Percentiles rank a stretch among this genome's conserved stretches.
Evolutionary conservation across 2,113 vertebrate genomes (phyloP).

Genomic region (Notechis scutatus): DNA sequence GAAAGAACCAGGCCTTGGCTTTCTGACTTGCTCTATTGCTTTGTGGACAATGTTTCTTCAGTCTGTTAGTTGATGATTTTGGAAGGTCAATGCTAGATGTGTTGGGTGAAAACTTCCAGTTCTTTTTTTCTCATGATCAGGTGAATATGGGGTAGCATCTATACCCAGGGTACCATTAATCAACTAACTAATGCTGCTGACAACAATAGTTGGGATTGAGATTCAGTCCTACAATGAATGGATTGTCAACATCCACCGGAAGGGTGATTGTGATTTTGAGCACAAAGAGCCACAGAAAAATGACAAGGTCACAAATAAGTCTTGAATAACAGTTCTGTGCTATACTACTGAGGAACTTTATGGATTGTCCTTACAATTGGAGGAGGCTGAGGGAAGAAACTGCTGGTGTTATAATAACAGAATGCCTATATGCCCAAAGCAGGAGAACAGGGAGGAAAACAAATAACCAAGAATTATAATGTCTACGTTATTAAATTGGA

Average conservation of each 20-base stretch:
- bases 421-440: not conserved
- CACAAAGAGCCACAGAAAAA: constrained; percentile 19
- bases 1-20: constrained; percentile 16
- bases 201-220: constrained; percentile 41
- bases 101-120: constrained; percentile 4
- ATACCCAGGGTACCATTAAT: constrained; percentile 28
- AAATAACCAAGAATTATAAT: not conserved
- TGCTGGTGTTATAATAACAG: not conserved
- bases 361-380: not conserved
- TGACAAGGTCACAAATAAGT: constrained; percentile 15
- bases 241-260: constrained; percentile 49
- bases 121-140: constrained; percentile 46
- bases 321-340: not conserved
- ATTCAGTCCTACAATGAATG: constrained; percentile 56
- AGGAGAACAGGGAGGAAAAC: not conserved
- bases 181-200: constrained; percentile 6
- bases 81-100: not conserved
- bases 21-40: constrained; percentile 9
- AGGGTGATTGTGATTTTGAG: constrained; percentile 49
- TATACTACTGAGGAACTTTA: not conserved
- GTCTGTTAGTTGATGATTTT: constrained; percentile 6
- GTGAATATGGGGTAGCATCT: constrained; percentile 28
- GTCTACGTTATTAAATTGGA: not conserved
- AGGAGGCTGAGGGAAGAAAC: not conserved
- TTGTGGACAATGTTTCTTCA: constrained; percentile 11